Base-by-base conservation (phyloP, 1,140 invertebrate species). In the Rhagoletis pomonella region DNA sequence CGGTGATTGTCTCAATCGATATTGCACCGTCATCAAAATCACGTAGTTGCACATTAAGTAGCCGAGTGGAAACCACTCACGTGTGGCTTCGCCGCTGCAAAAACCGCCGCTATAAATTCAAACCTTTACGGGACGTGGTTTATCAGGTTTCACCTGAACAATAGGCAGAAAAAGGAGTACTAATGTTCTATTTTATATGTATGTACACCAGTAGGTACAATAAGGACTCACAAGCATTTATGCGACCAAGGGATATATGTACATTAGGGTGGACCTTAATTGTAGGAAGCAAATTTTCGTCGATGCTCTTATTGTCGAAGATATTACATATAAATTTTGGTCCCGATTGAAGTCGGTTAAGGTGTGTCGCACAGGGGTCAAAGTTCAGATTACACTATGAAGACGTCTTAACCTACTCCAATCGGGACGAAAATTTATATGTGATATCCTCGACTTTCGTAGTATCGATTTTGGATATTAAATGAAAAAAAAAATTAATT, bases 71-170 rank as follows among this genome's bases (percentile, higher is more conserved):
- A 85, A 90, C 1, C 47, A 81, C 59, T 88, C 86, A 58, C 87
- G 69, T 39, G 81, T 73, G 29, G 73, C 81, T 29, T 92, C 93
- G 2, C 94, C 93, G 55, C 87, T 77, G 39, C 92, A 89, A 87
- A 95, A 94, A 65, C 92, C 93, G 60, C 95, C 95, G 4, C 95
- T 95, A 90, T 96, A 94, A 58, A 96, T 93, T 90, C 92, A 95
- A 3, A 95, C 92, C 92, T 95, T 94, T 1, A 96, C 95, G 2
- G 95, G 94, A n/a, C 88, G 59, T 19, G 69, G 85, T 89, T 87
- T 86, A 6, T 87, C 6, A 1, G 91, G 91, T 84, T 69, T 86
- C 60, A 81, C 7, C 87, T 88, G 60, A 44, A 58, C 84, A 50
- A 87, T 77, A 62, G 12, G 55, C 10, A 44, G 50, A n/a, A 55